Base-by-base conservation (phyloP, 2,888 invertebrate genomes). In the Teinopalpus imperialis region DNA sequence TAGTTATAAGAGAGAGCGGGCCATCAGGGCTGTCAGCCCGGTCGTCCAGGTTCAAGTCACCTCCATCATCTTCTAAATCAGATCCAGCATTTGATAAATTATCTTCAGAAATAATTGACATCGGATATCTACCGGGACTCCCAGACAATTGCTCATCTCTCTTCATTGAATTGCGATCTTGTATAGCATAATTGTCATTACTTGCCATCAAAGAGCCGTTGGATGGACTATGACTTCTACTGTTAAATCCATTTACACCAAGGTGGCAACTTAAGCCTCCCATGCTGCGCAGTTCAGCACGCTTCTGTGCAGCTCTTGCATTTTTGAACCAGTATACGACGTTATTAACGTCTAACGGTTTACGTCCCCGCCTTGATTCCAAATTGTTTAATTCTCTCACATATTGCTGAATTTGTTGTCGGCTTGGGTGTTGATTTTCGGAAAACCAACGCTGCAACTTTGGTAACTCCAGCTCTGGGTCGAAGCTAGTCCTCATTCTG, bases 271-370 rank as follows among this genome's bases (percentile, higher is more conserved):
- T 81, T 36, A 88, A 55, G 36, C 94, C 90, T 43, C 91, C 85
- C 57, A 91, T 89, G 70, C 91, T 90, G 53, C 95, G 89, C 65
- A 94, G 89, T 82, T 97, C 97, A 1, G 97, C 97, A 27, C 98
- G 91, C 69, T 98, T 97, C 73, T 97, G 96, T 1, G 98, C 98
- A 1, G 98, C 98, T 39, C 99, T 91, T 0, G 98, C 98, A 72
- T 98, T 98, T 77, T 98, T 98, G 83, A 99, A 99, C 97, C 97
- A 97, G 68, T 97, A 97, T 8, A 98, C 97, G 8, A 98, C 97
- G 71, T 98, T 98, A 69, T 97, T 97, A 2, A 98, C 94, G 78
- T 98, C 98, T 40, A 98, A 88, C 0, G 98, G 98, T 69, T 98
- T 97, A 34, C 98, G 91, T 0, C 98, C 98, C 40, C 96, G 91